Evolutionary conservation across 2,797 vertebrate species (phyloP).

Genomic region (Myotis findleyi): DNA sequence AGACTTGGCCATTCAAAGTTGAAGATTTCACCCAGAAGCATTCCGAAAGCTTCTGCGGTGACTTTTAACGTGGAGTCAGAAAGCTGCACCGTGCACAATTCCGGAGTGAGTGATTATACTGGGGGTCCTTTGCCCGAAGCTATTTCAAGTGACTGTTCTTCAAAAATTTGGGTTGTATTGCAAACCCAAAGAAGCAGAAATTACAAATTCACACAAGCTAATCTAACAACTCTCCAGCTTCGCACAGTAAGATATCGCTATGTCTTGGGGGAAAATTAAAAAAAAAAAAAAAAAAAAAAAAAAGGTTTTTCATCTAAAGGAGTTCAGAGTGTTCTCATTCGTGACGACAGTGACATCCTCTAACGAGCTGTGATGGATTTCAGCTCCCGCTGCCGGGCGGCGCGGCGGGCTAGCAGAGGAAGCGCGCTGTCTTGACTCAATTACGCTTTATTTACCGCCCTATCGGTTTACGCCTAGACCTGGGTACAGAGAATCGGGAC

Average conservation of each 20-base stretch:
- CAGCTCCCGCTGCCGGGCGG: background rate
- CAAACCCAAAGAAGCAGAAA: background rate
- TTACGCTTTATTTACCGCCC: background rate
- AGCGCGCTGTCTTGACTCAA: slow-evolving; percentile 30
- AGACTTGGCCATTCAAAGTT: slow-evolving; percentile 62
- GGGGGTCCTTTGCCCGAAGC: background rate
- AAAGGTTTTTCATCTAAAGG: background rate
- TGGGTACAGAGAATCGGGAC: fast-evolving
- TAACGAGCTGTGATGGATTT: slow-evolving; percentile 30
- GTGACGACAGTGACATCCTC: background rate
- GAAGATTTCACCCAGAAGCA: slow-evolving; percentile 70
- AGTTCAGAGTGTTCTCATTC: background rate
- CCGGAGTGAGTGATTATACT: background rate
- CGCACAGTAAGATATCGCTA: background rate
- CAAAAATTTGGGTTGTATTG: background rate
- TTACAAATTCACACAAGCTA: background rate
- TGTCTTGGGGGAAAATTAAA: background rate
- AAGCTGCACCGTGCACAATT: slow-evolving; percentile 15
- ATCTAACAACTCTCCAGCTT: background rate
- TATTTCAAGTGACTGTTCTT: background rate
- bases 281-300: too few relatives aligned
- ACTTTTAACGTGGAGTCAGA: slow-evolving; percentile 34
- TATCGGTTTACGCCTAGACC: background rate
- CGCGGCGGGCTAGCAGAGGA: background rate
- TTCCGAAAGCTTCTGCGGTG: slow-evolving; percentile 33